Percentiles rank a stretch among this genome's conserved stretches.
phyloP scores from a whole-genome alignment of 2,113 vertebrate genomes.

The Pelodiscus sinensis region DNA sequence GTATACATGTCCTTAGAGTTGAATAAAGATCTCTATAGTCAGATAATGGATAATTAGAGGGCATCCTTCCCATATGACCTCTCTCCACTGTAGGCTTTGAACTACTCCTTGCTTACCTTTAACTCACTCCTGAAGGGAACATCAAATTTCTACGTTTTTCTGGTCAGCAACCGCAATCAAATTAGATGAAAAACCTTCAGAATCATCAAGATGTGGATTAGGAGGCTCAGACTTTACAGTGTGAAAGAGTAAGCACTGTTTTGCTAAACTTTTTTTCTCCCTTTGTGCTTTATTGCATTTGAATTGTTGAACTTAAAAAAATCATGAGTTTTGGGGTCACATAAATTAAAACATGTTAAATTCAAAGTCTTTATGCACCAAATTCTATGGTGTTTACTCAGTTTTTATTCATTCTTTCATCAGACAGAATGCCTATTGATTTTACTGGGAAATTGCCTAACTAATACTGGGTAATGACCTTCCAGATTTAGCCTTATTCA shows the following conservation, averaged over 20 bases:
- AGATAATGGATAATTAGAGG: background rate
- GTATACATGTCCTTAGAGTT: too few species aligned
- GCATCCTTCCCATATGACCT: background rate
- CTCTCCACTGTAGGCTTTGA: background rate
- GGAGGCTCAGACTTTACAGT: background rate
- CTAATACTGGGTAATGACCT: background rate
- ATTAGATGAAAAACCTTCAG: background rate
- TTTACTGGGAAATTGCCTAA: background rate
- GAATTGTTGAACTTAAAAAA: background rate
- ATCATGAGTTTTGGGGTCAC: background rate
- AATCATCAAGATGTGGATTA: background rate
- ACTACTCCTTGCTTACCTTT: background rate
- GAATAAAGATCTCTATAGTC: background rate
- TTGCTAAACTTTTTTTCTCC: background rate
- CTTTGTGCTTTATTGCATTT: background rate
- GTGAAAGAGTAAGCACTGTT: background rate
- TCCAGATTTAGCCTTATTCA: background rate
- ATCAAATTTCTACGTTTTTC: background rate
- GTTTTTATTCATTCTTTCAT: background rate
- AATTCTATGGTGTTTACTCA: background rate
- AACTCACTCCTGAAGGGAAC: background rate
- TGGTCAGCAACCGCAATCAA: background rate
- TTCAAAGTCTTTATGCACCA: background rate
- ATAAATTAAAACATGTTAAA: background rate
- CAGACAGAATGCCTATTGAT: rapidly evolving